Evolutionary conservation across 2,113 vertebrate species (phyloP).

Genomic region (Anhinga anhinga): DNA sequence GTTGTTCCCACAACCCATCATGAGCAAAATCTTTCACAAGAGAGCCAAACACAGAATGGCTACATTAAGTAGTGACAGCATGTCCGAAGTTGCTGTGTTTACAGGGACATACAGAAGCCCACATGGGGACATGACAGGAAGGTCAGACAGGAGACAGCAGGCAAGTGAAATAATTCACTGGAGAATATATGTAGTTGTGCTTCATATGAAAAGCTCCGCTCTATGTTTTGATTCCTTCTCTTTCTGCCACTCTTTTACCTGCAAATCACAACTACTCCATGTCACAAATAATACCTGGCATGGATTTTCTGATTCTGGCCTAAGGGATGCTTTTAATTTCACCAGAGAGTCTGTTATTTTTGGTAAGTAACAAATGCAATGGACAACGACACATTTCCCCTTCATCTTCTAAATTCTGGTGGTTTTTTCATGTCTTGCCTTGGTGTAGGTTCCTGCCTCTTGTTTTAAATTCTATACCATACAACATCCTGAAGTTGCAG

Average conservation of each 20-base stretch:
- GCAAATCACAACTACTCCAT: not conserved
- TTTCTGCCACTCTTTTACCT: not conserved
- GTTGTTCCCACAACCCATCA: not conserved
- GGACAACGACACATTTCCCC: not conserved
- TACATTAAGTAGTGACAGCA: not conserved
- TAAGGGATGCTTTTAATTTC: not conserved
- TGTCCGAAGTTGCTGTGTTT: not conserved
- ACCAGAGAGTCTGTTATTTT: not conserved
- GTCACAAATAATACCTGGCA: not conserved
- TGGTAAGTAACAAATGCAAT: not conserved
- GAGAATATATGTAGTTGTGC: not conserved
- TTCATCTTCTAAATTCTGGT: not conserved
- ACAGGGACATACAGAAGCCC: not conserved
- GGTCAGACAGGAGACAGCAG: not conserved
- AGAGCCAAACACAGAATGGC: not conserved
- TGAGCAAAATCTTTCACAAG: not conserved
- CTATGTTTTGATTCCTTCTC: not conserved
- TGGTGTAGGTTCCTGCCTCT: not conserved
- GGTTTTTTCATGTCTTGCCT: not conserved
- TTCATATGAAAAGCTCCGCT: not conserved
- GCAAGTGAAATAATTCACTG: not conserved
- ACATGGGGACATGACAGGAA: rapidly evolving
- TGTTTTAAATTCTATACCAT: not conserved
- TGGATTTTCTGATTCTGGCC: not conserved
- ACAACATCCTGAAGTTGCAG: not conserved